Conservation (phyloP, 2,888 invertebrate species). For the Napeogenes sylphis region DNA sequence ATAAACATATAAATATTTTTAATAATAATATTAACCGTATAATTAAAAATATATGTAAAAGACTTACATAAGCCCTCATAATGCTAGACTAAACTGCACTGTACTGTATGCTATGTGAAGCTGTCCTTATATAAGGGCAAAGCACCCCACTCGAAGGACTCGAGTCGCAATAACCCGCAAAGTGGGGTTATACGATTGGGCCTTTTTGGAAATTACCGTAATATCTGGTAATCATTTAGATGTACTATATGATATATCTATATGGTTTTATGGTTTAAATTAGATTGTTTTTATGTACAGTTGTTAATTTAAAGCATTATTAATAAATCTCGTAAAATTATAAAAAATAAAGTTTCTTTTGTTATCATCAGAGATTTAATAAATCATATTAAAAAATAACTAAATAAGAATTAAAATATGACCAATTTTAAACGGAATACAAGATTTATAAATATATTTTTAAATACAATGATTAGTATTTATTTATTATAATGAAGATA, state of each 20-base stretch:
- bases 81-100: constrained; percentile 22
- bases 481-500: neutral
- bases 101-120: constrained; percentile 2
- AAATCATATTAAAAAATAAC: no score
- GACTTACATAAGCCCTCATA: constrained; percentile 70
- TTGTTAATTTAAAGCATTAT: no score
- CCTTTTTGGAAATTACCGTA: neutral
- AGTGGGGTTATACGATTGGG: neutral
- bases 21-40: neutral
- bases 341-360: no score
- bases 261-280: no score
- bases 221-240: neutral
- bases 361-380: no score
- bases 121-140: constrained; percentile 21
- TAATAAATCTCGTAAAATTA: no score
- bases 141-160: constrained; percentile 23
- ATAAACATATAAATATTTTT: neutral
- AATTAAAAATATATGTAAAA: constrained; percentile 20
- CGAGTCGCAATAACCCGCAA: constrained; percentile 8
- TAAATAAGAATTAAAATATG: no score
- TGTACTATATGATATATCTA: no score
- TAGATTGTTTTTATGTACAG: no score
- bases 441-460: neutral
- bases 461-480: neutral
- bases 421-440: no score